phyloP scores from a whole-genome alignment of 2,797 vertebrate species.

The Danio albolineatus region DNA sequence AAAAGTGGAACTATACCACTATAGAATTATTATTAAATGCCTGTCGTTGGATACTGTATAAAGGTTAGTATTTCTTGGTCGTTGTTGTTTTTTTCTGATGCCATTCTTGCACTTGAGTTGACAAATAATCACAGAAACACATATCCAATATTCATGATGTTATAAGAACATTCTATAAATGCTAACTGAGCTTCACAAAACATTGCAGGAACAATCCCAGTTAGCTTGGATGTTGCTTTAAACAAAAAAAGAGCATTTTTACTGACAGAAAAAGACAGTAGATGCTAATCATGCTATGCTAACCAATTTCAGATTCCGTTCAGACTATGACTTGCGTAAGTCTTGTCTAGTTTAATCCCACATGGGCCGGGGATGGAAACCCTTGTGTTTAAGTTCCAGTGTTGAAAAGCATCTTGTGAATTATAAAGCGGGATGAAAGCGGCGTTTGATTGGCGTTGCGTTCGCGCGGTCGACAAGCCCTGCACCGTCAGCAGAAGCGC shows the following conservation, averaged over 20 bases:
- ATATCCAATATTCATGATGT: no score
- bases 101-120: no score
- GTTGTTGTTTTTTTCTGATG: no score
- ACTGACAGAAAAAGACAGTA: neutral
- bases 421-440: slow-evolving; percentile 48
- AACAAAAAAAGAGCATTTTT: neutral
- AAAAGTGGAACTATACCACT: no score
- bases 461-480: slow-evolving; percentile 42
- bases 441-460: slow-evolving; percentile 56
- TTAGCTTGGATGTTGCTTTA: no score
- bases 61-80: no score
- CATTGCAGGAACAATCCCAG: no score
- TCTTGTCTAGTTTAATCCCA: slow-evolving; percentile 1
- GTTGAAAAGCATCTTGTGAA: slow-evolving; percentile 41
- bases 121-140: no score
- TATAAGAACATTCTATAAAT: no score
- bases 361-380: slow-evolving; percentile 12
- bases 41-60: no score
- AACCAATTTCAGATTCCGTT: slow-evolving; percentile 8
- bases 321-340: slow-evolving; percentile 3
- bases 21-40: no score
- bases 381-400: slow-evolving; percentile 14
- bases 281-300: neutral
- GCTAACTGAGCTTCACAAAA: no score
- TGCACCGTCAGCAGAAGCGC: slow-evolving; percentile 53